phyloP scores from a whole-genome alignment of 2,888 invertebrate genomes.

The Pyrrhia umbra region DNA sequence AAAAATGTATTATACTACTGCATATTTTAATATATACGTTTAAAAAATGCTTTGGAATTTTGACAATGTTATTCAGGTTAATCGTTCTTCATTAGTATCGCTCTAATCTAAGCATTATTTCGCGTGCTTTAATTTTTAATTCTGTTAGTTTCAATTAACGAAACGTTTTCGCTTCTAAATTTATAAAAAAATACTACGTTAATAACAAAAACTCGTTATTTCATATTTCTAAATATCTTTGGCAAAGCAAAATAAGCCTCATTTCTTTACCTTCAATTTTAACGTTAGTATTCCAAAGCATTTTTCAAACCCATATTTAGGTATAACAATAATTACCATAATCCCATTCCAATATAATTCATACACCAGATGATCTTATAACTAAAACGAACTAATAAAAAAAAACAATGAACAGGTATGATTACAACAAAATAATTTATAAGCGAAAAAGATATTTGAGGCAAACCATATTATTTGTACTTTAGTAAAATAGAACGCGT shows the following conservation, averaged over 20 bases:
- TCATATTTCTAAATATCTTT: conserved; percentile 35
- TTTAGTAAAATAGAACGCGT: conserved; percentile 42
- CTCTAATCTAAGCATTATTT: conserved; percentile 14
- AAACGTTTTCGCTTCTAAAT: conserved; percentile 1
- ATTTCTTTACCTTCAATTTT: conserved; percentile 5
- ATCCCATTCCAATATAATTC: conserved; percentile 61
- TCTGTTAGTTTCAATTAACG: conserved; percentile 27
- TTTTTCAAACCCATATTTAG: conserved; percentile 33
- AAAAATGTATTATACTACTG: conserved; percentile 32
- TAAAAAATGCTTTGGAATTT: conserved; percentile 47
- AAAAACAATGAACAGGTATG: conserved; percentile 69
- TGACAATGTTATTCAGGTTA: conserved; percentile 33
- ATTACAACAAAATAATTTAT: conserved; percentile 68
- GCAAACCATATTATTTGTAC: conserved; percentile 60
- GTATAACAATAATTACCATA: conserved; percentile 58
- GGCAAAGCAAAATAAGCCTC: conserved; percentile 48
- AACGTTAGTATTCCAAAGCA: conserved; percentile 43
- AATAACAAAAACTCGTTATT: conserved; percentile 23
- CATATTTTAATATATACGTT: conserved; percentile 33
- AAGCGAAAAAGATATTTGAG: conserved; percentile 63
- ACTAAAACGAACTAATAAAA: conserved; percentile 55
- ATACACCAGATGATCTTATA: conserved; percentile 60
- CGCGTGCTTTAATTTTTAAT: conserved; percentile 18
- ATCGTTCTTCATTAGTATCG: conserved; percentile 11
- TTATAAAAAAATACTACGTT: conserved; percentile 27